Base-by-base conservation (phyloP, 1,140 invertebrate genomes). In the Pseudachorutes palmiensis region DNA sequence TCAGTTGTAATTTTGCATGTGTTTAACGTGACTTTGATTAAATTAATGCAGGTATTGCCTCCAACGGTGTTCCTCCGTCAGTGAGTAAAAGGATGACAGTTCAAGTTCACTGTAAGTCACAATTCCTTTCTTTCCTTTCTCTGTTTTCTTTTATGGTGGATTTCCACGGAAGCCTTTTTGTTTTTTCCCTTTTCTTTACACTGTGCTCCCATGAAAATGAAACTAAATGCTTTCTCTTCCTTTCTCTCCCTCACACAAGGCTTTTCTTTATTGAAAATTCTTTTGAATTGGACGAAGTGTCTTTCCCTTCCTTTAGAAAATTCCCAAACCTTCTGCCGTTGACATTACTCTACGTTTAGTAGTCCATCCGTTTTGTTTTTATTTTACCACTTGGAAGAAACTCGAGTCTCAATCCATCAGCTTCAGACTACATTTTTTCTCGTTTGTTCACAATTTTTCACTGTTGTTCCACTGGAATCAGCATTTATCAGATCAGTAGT, bases 81-180 rank as follows among this genome's bases (percentile, higher is more conserved):
- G 87, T 89, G 71, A 88, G 86, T 79, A 88, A 89, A 78, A 80
- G 88, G 76, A 88, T 90, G 81, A 87, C 87, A 82, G 81, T 90
- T 67, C 87, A 88, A 75, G 88, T 90, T 69, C 88, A 91, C 80
- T 91, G 90, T 92, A 79, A 91, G 89, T 90, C 24, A 62, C 1
- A 3, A 22, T 70, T 62, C 22, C 41, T 41, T 62, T 64, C 75
- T 26, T n/a, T 26, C 49, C 41, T 31, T 29, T 51, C 28, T 73
- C 75, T 12, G 71, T 70, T 12, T 63, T 65, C 1, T 30, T 62
- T 1, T 75, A 71, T 1, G 70, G 66, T 64, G 3, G 12, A 29
- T 41, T 19, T 41, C 19, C 5, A 41, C 5, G 19, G 24, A 55
- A 55, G 24, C 9, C 51, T 66, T 64, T 55, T 30, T 64, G 24